Percentiles rank a stretch among this genome's conserved stretches.
Conservation (phyloP, 1,140 invertebrate genomes). For the Copidosoma floridanum region DNA sequence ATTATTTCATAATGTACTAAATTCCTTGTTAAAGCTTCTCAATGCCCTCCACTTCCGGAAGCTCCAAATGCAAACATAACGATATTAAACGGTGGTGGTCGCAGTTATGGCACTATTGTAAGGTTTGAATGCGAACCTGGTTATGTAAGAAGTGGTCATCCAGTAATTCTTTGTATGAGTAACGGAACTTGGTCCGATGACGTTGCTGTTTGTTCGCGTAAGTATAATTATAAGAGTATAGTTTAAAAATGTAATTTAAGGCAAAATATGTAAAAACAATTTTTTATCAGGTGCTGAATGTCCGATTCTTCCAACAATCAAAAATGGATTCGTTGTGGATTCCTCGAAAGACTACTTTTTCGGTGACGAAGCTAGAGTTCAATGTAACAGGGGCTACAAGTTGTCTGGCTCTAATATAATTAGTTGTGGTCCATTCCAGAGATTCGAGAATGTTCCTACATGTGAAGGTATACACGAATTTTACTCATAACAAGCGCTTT, state of each 20-base stretch:
- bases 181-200: slow-evolving; percentile 95
- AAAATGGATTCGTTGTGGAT: slow-evolving; percentile 83
- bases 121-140: slow-evolving; percentile 93
- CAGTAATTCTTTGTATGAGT: slow-evolving; percentile 91
- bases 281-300: slow-evolving; percentile 72
- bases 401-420: slow-evolving; percentile 83
- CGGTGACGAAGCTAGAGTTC: slow-evolving; percentile 88
- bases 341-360: slow-evolving; percentile 73
- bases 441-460: slow-evolving; percentile 79
- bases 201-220: slow-evolving; percentile 84
- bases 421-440: slow-evolving; percentile 81
- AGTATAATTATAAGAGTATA: too few relatives aligned
- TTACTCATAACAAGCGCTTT: too few relatives aligned
- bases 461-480: slow-evolving; percentile 74
- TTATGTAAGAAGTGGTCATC: slow-evolving; percentile 83
- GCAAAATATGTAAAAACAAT: too few relatives aligned
- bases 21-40: slow-evolving; percentile 75
- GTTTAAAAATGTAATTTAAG: too few relatives aligned
- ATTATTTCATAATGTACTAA: too few relatives aligned
- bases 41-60: slow-evolving; percentile 86
- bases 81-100: slow-evolving; percentile 87
- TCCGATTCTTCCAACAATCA: slow-evolving; percentile 76
- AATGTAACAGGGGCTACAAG: slow-evolving; percentile 88
- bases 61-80: slow-evolving; percentile 85
- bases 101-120: slow-evolving; percentile 93